A percentile compares a stretch with the other conserved stretches of the same genome.
Conservation (phyloP, 2,113 vertebrate genomes). For the Thalassarche chlororhynchos region DNA sequence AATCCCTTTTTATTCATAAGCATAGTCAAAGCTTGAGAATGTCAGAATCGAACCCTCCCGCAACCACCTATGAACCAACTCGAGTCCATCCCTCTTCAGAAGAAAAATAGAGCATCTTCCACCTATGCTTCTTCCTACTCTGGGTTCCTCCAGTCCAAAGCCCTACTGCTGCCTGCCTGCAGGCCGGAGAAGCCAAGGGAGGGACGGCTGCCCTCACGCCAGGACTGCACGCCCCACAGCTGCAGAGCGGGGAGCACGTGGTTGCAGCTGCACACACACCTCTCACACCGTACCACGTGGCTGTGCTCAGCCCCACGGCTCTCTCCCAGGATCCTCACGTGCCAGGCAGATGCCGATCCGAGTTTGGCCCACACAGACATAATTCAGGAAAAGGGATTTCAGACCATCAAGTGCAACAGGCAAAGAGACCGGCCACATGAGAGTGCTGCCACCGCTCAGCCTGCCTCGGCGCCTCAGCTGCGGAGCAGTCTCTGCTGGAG, state of each 20-base stretch:
- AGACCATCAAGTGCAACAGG: neutral
- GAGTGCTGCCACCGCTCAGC: neutral
- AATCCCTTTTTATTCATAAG: slow-evolving; percentile 54
- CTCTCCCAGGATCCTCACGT: accelerated
- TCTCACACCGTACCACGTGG: accelerated
- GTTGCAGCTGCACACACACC: no score
- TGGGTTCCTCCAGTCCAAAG: neutral
- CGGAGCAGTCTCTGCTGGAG: neutral
- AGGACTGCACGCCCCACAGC: neutral
- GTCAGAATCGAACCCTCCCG: neutral
- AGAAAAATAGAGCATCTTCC: slow-evolving; percentile 38
- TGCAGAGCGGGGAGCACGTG: accelerated
- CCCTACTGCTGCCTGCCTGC: neutral
- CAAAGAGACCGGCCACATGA: neutral
- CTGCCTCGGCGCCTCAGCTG: neutral
- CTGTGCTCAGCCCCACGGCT: accelerated
- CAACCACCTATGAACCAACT: neutral
- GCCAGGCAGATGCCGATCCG: accelerated
- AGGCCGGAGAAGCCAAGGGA: neutral
- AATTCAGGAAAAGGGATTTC: neutral
- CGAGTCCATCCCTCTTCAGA: neutral
- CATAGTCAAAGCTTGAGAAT: slow-evolving; percentile 27
- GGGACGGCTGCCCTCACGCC: neutral
- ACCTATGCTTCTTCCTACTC: neutral
- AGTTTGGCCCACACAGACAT: neutral